Evolutionary conservation across 2,888 invertebrate species (phyloP).

Genomic region (Tribolium freemani): DNA sequence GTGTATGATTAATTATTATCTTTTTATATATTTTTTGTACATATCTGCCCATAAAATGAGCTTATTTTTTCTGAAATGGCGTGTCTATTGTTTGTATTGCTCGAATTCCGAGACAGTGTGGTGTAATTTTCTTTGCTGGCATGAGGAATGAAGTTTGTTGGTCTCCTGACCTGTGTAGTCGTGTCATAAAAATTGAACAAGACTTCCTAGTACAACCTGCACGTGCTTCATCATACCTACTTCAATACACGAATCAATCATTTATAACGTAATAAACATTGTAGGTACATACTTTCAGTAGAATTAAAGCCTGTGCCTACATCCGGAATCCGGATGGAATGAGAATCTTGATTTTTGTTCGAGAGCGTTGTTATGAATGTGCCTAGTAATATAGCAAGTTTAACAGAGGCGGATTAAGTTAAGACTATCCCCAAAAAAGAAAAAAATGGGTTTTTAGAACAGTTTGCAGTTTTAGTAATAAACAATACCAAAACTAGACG

Average conservation of each 20-base stretch:
- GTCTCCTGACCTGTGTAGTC: conserved; percentile 42
- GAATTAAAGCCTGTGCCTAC: conserved; percentile 5
- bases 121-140: conserved; percentile 37
- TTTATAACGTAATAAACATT: conserved; percentile 44
- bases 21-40: background rate
- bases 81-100: conserved; percentile 33
- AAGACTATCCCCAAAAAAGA: too few species aligned
- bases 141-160: conserved; percentile 40
- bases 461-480: too few species aligned
- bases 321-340: conserved; percentile 20
- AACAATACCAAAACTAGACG: too few species aligned
- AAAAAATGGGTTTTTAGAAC: too few species aligned
- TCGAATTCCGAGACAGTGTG: conserved; percentile 25
- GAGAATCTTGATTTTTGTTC: conserved; percentile 12
- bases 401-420: too few species aligned
- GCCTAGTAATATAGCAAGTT: conserved; percentile 30
- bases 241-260: conserved; percentile 45
- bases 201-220: conserved; percentile 46
- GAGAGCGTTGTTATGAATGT: conserved; percentile 3
- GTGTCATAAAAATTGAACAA: conserved; percentile 44
- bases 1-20: too few species aligned
- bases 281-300: conserved; percentile 35
- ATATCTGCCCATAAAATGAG: conserved; percentile 22
- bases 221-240: conserved; percentile 44
- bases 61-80: conserved; percentile 23